phyloP scores from a whole-genome alignment of 1,140 invertebrate species.

The Eriocheir sinensis region DNA sequence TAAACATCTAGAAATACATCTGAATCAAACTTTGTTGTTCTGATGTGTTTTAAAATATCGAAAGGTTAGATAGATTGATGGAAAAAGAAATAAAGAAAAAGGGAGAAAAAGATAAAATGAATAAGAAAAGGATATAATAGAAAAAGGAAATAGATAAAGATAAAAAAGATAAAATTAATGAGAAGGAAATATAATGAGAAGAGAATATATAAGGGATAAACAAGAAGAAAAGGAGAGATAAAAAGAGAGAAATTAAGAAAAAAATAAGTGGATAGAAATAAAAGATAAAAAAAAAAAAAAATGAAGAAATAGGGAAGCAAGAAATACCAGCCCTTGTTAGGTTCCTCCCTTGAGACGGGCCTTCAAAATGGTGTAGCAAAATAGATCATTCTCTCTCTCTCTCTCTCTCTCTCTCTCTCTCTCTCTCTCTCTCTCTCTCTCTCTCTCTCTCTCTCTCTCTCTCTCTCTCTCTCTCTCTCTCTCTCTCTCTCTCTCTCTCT shows the following conservation, averaged over 20 bases:
- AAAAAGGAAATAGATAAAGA: background rate
- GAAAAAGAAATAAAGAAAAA: too few relatives aligned
- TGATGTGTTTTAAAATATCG: too few relatives aligned
- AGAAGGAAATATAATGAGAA: background rate
- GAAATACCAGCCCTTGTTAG: background rate
- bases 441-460: background rate
- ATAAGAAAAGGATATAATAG: too few relatives aligned
- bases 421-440: too few relatives aligned
- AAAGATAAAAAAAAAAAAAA: too few relatives aligned
- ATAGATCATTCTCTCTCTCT: slow-evolving; percentile 13
- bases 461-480: slow-evolving; percentile 8
- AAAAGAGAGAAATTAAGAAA: background rate
- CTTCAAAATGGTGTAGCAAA: background rate
- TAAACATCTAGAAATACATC: too few relatives aligned
- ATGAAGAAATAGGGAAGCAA: background rate
- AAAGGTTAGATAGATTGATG: too few relatives aligned
- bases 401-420: background rate
- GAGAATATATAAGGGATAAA: background rate
- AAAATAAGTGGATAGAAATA: background rate
- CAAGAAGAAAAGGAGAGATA: background rate
- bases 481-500: slow-evolving; percentile 4
- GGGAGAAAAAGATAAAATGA: background rate
- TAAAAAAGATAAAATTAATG: background rate
- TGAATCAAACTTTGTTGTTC: too few relatives aligned
- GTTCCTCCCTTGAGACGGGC: background rate